These are phyloP conservation scores for Mastomys natalensis DNA, from an alignment of 2,113 vertebrate species.

Conservation along the genomic window DNA sequence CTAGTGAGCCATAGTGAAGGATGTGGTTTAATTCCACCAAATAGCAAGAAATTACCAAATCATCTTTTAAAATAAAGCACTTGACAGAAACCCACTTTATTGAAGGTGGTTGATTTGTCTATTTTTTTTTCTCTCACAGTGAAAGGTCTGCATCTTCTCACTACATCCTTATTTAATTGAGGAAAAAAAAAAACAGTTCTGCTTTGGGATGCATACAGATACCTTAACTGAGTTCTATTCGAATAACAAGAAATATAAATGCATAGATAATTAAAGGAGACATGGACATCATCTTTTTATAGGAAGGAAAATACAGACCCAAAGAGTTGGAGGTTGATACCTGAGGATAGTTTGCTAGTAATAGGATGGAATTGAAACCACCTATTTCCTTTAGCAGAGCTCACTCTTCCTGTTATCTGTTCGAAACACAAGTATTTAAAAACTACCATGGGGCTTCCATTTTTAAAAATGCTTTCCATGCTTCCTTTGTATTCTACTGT, in stretches of 20 bases:
- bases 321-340: background rate
- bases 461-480: background rate
- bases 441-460: background rate
- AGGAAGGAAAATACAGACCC: background rate
- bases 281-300: background rate
- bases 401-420: background rate
- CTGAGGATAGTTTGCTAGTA: background rate
- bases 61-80: conserved; percentile 1
- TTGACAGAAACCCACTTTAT: background rate
- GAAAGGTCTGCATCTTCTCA: background rate
- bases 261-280: background rate
- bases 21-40: background rate
- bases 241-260: conserved; percentile 21
- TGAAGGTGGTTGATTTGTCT: background rate
- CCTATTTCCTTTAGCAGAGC: background rate
- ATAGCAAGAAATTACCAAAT: background rate
- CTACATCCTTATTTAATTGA: background rate
- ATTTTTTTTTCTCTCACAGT: too few species aligned
- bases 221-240: background rate
- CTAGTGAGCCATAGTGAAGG: background rate
- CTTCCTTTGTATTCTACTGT: background rate
- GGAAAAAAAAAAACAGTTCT: background rate
- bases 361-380: background rate
- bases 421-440: background rate
- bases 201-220: background rate